phyloP scores from a whole-genome alignment of 2,797 vertebrate genomes.

The Melanogrammus aeglefinus region DNA sequence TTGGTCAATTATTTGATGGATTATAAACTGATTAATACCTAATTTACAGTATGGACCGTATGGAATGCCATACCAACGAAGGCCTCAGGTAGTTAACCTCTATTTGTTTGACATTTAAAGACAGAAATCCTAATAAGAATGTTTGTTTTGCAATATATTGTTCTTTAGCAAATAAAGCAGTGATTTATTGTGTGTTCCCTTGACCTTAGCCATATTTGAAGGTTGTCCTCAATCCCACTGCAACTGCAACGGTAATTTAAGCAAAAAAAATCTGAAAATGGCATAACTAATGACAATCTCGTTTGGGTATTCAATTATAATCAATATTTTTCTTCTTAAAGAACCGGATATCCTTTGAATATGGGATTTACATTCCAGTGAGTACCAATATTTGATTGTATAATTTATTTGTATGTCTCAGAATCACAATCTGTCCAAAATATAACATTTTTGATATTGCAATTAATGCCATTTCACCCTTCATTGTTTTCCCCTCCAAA shows the following conservation, averaged over 20 bases:
- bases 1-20: not conserved
- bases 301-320: not conserved
- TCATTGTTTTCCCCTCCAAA: not conserved
- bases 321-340: conserved; percentile 29
- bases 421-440: not conserved
- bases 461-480: not conserved
- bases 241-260: conserved; percentile 43
- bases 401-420: not conserved
- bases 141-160: not conserved
- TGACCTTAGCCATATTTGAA: conserved; percentile 27
- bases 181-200: not conserved
- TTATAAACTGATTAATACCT: not conserved
- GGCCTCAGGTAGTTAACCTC: not conserved
- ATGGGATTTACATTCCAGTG: conserved; percentile 48
- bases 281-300: not conserved
- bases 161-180: not conserved
- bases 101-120: not conserved
- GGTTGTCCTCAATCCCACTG: conserved; percentile 45
- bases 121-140: not conserved
- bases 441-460: not conserved
- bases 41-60: not conserved
- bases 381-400: conserved; percentile 33
- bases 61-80: not conserved
- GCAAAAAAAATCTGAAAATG: not conserved
- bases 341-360: conserved; percentile 51